Conservation (phyloP, 2,888 invertebrate species). For the Volucella inanis region DNA sequence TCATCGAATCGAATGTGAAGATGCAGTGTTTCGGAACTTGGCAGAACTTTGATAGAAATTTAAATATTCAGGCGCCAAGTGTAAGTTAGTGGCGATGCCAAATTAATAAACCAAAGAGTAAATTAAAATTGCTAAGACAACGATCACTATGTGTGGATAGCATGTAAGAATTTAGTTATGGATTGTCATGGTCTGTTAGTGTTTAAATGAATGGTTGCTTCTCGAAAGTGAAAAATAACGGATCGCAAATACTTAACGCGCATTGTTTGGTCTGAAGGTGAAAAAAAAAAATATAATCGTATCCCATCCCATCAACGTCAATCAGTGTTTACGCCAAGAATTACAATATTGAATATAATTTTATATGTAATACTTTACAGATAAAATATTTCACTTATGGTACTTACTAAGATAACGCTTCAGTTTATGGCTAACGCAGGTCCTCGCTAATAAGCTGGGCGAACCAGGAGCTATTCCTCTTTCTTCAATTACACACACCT, state of each 20-base stretch:
- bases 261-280: background rate
- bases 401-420: no score
- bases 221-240: conserved; percentile 11
- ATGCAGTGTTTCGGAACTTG: background rate
- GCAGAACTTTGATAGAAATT: conserved; percentile 27
- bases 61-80: conserved; percentile 25
- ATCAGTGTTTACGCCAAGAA: no score
- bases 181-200: conserved; percentile 17
- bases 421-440: no score
- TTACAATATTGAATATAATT: no score
- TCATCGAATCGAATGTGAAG: background rate
- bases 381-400: background rate
- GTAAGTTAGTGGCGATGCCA: background rate
- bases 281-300: background rate
- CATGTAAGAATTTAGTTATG: background rate
- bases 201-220: background rate
- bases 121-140: conserved; percentile 3
- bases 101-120: conserved; percentile 22
- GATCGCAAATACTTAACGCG: background rate
- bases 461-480: no score
- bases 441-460: no score
- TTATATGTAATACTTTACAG: no score
- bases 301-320: no score
- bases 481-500: no score
- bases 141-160: background rate